Conservation (phyloP, 1,140 invertebrate genomes). For the Pemphigus obesinymphae region DNA sequence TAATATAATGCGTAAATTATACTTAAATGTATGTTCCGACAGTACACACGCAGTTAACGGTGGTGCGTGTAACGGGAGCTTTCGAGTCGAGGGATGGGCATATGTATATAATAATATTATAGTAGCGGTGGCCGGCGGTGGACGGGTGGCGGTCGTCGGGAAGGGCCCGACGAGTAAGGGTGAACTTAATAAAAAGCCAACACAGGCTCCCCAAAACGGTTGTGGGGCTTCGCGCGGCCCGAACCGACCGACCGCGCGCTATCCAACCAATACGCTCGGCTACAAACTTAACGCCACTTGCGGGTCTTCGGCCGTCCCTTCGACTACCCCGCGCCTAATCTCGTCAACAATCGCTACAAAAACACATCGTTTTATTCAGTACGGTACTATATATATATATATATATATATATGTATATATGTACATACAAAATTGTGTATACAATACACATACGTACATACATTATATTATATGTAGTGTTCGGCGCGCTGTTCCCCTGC, state of each 20-base stretch:
- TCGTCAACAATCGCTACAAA: conserved; percentile 25
- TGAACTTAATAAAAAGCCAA: conserved; percentile 37
- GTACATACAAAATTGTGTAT: too few species aligned
- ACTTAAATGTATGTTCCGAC: too few species aligned
- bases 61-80: conserved; percentile 26
- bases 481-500: too few species aligned
- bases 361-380: conserved; percentile 36
- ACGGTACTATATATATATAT: neutral
- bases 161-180: conserved; percentile 24
- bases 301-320: conserved; percentile 9
- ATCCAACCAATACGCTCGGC: conserved; percentile 35
- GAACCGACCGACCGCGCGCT: conserved; percentile 18
- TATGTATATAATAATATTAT: too few species aligned
- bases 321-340: conserved; percentile 13
- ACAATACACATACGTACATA: too few species aligned
- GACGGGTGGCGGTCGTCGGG: neutral
- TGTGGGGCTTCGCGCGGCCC: conserved; percentile 18
- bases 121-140: neutral
- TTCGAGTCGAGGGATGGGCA: neutral
- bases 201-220: conserved; percentile 18
- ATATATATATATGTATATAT: neutral
- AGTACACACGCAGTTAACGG: too few species aligned
- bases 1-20: too few species aligned
- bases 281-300: conserved; percentile 40
- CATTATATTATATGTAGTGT: too few species aligned